Evolutionary conservation across 1,140 invertebrate genomes (phyloP).

Genomic region (Pissodes strobi): DNA sequence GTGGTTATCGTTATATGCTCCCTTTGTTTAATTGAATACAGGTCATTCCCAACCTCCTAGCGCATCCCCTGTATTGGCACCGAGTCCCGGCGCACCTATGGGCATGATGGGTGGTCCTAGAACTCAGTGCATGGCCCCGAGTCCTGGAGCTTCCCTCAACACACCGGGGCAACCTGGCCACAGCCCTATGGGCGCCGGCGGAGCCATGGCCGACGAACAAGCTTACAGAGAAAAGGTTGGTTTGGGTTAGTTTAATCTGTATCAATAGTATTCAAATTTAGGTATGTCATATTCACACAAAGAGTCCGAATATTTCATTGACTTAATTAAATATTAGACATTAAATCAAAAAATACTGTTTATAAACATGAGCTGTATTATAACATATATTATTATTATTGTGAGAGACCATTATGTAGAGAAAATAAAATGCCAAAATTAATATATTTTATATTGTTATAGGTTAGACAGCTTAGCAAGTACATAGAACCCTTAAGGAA

Average conservation of each 20-base stretch:
- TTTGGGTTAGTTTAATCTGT: too few relatives aligned
- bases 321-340: neutral
- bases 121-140: slow-evolving; percentile 71
- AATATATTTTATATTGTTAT: slow-evolving; percentile 5
- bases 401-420: too few relatives aligned
- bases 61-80: slow-evolving; percentile 70
- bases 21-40: too few relatives aligned
- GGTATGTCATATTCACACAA: too few relatives aligned
- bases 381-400: too few relatives aligned
- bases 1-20: too few relatives aligned
- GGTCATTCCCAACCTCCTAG: slow-evolving; percentile 60
- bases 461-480: slow-evolving; percentile 76
- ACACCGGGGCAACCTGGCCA: slow-evolving; percentile 76
- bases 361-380: too few relatives aligned
- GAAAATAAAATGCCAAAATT: neutral
- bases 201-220: slow-evolving; percentile 74
- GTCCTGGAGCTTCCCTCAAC: slow-evolving; percentile 79
- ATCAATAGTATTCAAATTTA: neutral
- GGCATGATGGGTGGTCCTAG: slow-evolving; percentile 58
- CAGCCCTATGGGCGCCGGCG: slow-evolving; percentile 63
- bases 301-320: neutral
- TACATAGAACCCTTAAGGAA: slow-evolving; percentile 89
- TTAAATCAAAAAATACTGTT: too few relatives aligned
- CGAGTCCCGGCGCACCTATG: slow-evolving; percentile 70
- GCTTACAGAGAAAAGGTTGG: slow-evolving; percentile 88